A percentile compares a stretch with the other conserved stretches of the same genome.
Evolutionary conservation across 2,113 vertebrate genomes (phyloP).

Genomic region (Charina bottae): DNA sequence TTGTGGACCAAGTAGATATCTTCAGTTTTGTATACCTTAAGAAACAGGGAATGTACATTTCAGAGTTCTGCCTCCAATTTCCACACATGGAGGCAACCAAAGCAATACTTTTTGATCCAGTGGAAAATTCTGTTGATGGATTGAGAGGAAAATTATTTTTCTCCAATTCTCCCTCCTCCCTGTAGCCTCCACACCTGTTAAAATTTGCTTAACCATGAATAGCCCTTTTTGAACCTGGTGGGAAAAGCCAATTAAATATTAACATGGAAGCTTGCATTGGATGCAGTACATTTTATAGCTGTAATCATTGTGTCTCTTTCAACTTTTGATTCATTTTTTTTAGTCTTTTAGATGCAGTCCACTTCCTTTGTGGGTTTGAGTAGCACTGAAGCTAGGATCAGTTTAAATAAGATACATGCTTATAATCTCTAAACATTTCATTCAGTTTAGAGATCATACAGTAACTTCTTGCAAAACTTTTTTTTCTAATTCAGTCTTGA

Average conservation of each 20-base stretch:
- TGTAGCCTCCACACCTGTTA: neutral
- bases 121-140: neutral
- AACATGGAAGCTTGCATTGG: neutral
- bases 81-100: neutral
- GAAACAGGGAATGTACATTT: neutral
- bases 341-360: neutral
- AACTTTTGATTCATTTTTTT: neutral
- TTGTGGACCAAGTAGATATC: neutral
- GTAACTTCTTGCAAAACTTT: neutral
- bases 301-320: neutral
- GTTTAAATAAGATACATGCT: neutral
- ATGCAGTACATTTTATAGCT: neutral
- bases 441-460: neutral
- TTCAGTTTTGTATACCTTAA: neutral
- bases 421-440: neutral
- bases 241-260: slow-evolving; percentile 2
- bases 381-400: neutral
- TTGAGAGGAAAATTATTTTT: neutral
- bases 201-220: neutral
- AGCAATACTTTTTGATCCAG: neutral
- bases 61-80: neutral
- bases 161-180: neutral
- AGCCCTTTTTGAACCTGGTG: neutral
- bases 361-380: neutral
- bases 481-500: no score